Evolutionary conservation across 1,140 invertebrate genomes (phyloP).

Genomic region (Saccostrea cuccullata): DNA sequence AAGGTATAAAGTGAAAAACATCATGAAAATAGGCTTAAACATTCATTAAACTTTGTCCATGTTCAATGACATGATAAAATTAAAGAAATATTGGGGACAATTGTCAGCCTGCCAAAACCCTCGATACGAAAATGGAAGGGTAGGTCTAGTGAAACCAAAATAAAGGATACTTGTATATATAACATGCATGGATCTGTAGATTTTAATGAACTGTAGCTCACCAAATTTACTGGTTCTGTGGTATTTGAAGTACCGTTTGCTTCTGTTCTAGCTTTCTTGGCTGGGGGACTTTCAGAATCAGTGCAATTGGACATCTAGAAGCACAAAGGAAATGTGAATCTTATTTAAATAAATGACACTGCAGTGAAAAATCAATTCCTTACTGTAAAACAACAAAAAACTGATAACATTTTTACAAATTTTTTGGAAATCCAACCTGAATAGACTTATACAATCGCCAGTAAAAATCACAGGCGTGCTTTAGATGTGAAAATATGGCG

Average conservation of each 20-base stretch:
- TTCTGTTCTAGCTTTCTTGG: conserved; percentile 73
- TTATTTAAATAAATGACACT: neutral
- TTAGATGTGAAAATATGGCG: conserved; percentile 17
- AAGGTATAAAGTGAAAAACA: too few species aligned
- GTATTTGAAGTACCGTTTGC: conserved; percentile 58
- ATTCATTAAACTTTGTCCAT: too few species aligned
- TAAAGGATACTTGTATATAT: too few species aligned
- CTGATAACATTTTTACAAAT: neutral
- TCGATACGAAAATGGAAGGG: too few species aligned
- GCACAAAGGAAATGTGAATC: conserved; percentile 45
- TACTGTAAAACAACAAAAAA: neutral
- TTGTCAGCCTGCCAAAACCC: too few species aligned
- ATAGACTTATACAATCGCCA: conserved; percentile 13
- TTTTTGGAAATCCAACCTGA: conserved; percentile 25
- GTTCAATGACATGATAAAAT: too few species aligned
- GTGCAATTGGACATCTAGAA: conserved; percentile 75
- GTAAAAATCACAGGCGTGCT: conserved; percentile 21
- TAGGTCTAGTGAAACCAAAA: too few species aligned
- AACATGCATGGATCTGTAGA: neutral
- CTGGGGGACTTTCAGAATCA: conserved; percentile 72
- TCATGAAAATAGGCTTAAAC: too few species aligned
- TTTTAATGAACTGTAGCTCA: conserved; percentile 27
- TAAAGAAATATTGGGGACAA: too few species aligned
- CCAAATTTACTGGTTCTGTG: conserved; percentile 51
- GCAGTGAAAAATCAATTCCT: neutral